phyloP scores from a whole-genome alignment of 2,113 vertebrate genomes.

The Antechinus flavipes region DNA sequence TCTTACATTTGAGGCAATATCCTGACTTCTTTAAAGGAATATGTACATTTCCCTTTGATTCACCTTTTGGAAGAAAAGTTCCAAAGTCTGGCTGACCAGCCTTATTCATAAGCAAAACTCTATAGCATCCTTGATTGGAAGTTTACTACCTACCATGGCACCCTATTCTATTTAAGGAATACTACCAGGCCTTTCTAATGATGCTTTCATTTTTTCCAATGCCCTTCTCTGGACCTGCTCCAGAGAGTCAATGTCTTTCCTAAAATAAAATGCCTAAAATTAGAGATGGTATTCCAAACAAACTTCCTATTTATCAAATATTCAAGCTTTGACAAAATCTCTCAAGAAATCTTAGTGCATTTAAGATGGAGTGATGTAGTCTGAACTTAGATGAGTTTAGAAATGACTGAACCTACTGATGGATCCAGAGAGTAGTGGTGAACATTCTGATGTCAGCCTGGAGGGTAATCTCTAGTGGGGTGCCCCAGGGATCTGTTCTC shows the following conservation, averaged over 20 bases:
- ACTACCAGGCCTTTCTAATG: background rate
- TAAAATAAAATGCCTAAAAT: background rate
- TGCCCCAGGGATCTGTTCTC: background rate
- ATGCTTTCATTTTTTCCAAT: background rate
- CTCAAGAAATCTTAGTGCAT: background rate
- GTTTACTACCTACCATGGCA: background rate
- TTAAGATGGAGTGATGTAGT: background rate
- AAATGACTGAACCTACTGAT: background rate
- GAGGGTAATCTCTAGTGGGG: background rate
- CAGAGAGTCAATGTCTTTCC: background rate
- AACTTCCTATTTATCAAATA: background rate
- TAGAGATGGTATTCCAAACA: background rate
- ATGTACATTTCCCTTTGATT: constrained; percentile 32
- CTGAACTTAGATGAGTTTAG: background rate
- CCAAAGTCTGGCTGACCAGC: constrained; percentile 17
- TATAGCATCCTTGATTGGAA: background rate
- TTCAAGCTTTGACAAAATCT: background rate
- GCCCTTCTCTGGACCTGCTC: background rate
- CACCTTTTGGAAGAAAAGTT: constrained; percentile 24
- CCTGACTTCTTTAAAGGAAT: constrained; percentile 30
- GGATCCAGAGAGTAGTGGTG: background rate
- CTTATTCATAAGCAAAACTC: background rate
- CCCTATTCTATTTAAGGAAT: background rate
- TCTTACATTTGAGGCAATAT: background rate
- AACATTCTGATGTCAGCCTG: background rate